A percentile compares a stretch with the other conserved stretches of the same genome.
These are phyloP conservation scores for Trichogramma dendrolimi DNA, from an alignment of 2,888 invertebrate genomes.

Conservation along the genomic window DNA sequence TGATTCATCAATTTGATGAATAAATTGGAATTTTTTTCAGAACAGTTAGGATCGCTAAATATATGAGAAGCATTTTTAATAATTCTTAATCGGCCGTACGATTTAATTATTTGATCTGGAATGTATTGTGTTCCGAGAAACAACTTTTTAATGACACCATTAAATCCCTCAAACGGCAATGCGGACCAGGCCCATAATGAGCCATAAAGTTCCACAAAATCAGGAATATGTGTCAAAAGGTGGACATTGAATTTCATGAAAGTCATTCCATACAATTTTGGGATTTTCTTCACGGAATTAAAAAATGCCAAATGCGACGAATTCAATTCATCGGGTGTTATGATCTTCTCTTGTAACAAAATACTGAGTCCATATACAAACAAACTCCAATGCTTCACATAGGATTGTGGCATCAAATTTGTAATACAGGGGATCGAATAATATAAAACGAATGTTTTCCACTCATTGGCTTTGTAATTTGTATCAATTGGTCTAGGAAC, in stretches of 20 bases:
- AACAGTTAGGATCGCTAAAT: neutral
- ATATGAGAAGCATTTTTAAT: constrained; percentile 1
- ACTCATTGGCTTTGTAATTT: constrained; percentile 26
- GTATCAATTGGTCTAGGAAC: constrained; percentile 3
- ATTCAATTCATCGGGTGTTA: neutral
- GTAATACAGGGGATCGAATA: constrained; percentile 27
- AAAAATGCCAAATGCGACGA: constrained; percentile 5
- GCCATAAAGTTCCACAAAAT: constrained; percentile 11
- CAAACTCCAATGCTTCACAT: constrained; percentile 23
- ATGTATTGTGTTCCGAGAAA: constrained; percentile 16
- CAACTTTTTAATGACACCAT: constrained; percentile 17
- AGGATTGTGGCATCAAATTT: constrained; percentile 9
- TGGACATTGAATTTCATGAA: constrained; percentile 23
- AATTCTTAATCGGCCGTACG: constrained; percentile 2
- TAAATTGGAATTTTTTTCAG: no score
- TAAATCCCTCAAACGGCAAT: constrained; percentile 23
- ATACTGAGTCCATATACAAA: constrained; percentile 17
- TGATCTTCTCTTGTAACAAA: constrained; percentile 6
- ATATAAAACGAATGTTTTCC: constrained; percentile 24
- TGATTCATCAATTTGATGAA: no score
- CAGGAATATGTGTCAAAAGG: constrained; percentile 21
- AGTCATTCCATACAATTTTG: constrained; percentile 12
- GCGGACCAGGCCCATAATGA: constrained; percentile 22
- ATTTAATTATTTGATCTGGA: constrained; percentile 18
- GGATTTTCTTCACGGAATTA: constrained; percentile 12